A percentile compares a stretch with the other conserved stretches of the same genome.
phyloP scores from a whole-genome alignment of 1,140 invertebrate genomes.

The Procambarus virginalis region DNA sequence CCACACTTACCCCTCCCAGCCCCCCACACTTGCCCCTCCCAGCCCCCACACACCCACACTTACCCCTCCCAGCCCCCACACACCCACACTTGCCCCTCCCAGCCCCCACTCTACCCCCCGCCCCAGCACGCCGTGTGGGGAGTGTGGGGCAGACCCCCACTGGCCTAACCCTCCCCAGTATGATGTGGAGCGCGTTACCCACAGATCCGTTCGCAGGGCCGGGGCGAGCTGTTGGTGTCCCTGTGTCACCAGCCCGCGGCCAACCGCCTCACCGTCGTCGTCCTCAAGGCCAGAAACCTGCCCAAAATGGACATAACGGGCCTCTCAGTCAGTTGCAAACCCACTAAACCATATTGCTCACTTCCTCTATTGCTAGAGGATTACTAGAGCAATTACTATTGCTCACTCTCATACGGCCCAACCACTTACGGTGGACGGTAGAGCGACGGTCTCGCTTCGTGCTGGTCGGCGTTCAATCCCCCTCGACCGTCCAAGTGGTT shows the following conservation, averaged over 20 bases:
- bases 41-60: not conserved
- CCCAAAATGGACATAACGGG: constrained; percentile 97
- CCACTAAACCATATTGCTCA: not conserved
- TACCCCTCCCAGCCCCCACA: not conserved
- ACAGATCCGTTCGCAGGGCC: constrained; percentile 79
- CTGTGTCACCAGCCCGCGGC: constrained; percentile 95
- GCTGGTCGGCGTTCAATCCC: too few relatives aligned
- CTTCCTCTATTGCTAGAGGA: not conserved
- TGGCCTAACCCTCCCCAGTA: not conserved
- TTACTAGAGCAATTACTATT: not conserved
- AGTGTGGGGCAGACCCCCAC: too few relatives aligned
- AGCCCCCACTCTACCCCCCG: not conserved
- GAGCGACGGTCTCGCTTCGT: too few relatives aligned
- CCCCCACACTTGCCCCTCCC: too few relatives aligned
- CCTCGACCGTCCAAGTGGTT: too few relatives aligned
- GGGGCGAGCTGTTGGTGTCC: constrained; percentile 92
- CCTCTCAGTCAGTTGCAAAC: constrained; percentile 79
- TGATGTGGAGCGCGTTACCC: constrained; percentile 28
- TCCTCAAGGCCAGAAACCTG: constrained; percentile 93
- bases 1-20: too few relatives aligned
- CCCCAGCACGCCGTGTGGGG: too few relatives aligned
- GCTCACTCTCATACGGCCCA: not conserved
- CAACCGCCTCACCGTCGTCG: constrained; percentile 90
- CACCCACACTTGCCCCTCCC: not conserved
- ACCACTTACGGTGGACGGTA: too few relatives aligned